phyloP scores from a whole-genome alignment of 2,888 invertebrate genomes.

The Rhodophaea formosa region DNA sequence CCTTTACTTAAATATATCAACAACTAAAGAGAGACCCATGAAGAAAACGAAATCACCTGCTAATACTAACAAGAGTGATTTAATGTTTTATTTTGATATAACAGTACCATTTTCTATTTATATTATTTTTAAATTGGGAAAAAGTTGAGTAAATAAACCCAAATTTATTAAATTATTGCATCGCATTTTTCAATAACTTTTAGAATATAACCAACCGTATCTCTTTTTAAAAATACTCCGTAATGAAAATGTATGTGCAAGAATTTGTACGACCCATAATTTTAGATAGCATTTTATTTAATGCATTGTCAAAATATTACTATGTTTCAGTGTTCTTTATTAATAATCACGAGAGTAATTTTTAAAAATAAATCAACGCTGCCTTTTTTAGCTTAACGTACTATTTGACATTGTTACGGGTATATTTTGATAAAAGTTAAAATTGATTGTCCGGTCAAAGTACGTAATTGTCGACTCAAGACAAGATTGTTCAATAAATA shows the following conservation, averaged over 20 bases:
- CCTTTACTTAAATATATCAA: neutral
- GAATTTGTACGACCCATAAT: neutral
- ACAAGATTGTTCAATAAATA: neutral
- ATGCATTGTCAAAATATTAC: neutral
- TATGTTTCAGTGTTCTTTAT: neutral
- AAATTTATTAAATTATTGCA: too few species aligned
- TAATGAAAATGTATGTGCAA: too few species aligned
- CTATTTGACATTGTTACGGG: neutral
- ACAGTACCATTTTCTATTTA: too few species aligned
- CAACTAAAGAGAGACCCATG: neutral
- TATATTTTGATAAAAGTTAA: neutral
- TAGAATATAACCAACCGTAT: too few species aligned
- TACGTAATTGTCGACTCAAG: neutral
- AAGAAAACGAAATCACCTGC: neutral
- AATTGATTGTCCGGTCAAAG: neutral
- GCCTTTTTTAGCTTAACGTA: neutral
- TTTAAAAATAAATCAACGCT: neutral
- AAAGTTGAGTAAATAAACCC: too few species aligned
- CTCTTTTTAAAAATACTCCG: too few species aligned
- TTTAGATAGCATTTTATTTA: neutral
- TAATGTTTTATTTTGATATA: too few species aligned
- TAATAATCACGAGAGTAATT: neutral
- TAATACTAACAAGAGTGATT: too few species aligned
- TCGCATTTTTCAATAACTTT: too few species aligned
- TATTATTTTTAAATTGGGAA: too few species aligned